Conservation (phyloP, 2,888 invertebrate genomes). For the Hirtodrosophila cameraria region DNA sequence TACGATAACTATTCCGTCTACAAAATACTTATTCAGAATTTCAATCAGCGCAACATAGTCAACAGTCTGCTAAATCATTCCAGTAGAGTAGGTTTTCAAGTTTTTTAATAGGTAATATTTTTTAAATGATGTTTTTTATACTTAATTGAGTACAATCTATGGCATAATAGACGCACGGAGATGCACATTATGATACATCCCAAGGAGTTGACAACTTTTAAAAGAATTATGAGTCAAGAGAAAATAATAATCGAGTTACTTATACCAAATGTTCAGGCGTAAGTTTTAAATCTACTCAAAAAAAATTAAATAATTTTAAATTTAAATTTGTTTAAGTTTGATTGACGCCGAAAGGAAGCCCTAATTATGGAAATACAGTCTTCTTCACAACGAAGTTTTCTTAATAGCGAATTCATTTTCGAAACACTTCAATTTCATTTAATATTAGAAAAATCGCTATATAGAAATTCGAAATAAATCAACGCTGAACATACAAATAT, state of each 20-base stretch:
- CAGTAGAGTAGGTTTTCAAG: constrained; percentile 14
- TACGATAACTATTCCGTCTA: constrained; percentile 42
- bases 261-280: constrained; percentile 46
- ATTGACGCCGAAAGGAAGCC: constrained; percentile 20
- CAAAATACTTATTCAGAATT: constrained; percentile 11
- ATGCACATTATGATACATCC: constrained; percentile 44
- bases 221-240: background rate
- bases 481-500: background rate
- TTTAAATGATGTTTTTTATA: background rate
- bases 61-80: constrained; percentile 23
- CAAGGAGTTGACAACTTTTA: constrained; percentile 9
- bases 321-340: constrained; percentile 21
- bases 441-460: too few species aligned
- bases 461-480: too few species aligned
- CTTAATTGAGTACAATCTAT: constrained; percentile 37
- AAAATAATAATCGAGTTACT: constrained; percentile 18
- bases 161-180: constrained; percentile 17
- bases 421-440: too few species aligned
- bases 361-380: too few species aligned
- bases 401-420: too few species aligned
- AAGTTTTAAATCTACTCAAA: constrained; percentile 10
- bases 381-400: too few species aligned
- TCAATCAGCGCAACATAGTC: constrained; percentile 15
- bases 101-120: background rate
- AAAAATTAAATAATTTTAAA: background rate